These are phyloP conservation scores for Phyllostomus discolor DNA, from an alignment of 2,113 vertebrate genomes.

Conservation along the genomic window DNA sequence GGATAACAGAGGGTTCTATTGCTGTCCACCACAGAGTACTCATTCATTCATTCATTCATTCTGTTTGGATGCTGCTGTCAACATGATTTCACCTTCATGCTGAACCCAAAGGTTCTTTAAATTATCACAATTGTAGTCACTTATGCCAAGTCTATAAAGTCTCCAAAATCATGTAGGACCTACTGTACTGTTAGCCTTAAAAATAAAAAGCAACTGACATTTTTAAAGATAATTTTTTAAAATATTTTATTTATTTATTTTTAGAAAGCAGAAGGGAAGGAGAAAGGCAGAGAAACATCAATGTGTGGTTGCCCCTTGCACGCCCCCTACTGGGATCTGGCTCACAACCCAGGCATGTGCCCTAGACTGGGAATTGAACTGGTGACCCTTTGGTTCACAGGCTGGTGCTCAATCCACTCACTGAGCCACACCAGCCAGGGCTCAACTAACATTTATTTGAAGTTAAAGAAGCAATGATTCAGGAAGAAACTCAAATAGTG, in stretches of 20 bases:
- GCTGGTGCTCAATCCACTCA: too few species aligned
- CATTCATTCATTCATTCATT: neutral
- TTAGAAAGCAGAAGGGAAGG: too few species aligned
- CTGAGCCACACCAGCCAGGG: too few species aligned
- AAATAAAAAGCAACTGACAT: neutral
- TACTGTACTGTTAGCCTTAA: neutral
- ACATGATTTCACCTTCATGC: neutral
- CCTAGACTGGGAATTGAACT: too few species aligned
- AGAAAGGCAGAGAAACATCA: too few species aligned
- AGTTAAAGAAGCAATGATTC: neutral
- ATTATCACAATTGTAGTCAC: neutral
- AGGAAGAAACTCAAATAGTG: neutral
- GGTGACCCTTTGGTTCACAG: too few species aligned
- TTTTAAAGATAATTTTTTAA: too few species aligned
- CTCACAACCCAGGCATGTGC: too few species aligned
- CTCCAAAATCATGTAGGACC: neutral
- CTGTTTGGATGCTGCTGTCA: neutral
- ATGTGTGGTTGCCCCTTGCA: too few species aligned
- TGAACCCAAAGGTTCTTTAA: neutral
- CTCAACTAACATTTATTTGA: neutral
- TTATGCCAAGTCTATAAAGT: neutral
- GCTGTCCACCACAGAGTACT: neutral
- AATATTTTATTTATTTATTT: too few species aligned
- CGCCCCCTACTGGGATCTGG: too few species aligned
- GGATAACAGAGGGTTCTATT: neutral